Evolutionary conservation across 2,797 vertebrate genomes (phyloP).

Genomic region (Pangasius krempfi): DNA sequence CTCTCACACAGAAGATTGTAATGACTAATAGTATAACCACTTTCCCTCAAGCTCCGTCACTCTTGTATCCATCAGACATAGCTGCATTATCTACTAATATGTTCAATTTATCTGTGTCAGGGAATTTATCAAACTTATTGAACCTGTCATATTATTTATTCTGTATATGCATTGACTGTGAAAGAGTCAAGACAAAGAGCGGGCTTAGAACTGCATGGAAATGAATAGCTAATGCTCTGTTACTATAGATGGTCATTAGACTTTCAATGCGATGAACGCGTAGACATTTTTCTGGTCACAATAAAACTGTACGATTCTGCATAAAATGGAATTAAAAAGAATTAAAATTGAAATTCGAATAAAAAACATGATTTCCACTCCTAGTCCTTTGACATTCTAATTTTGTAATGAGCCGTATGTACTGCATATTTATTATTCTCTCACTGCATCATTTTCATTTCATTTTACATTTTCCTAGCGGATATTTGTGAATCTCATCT

Average conservation of each 20-base stretch:
- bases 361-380: background rate
- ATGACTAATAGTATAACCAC: slow-evolving; percentile 4
- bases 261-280: background rate
- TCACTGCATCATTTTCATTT: background rate
- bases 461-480: background rate
- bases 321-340: background rate
- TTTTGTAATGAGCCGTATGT: background rate
- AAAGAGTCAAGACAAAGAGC: background rate
- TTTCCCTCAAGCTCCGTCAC: background rate
- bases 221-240: background rate
- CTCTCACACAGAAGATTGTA: background rate
- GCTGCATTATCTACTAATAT: slow-evolving; percentile 7
- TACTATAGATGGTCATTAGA: background rate
- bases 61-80: background rate
- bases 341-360: background rate
- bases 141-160: slow-evolving; percentile 19
- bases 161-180: background rate
- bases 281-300: background rate
- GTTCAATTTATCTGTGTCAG: slow-evolving; percentile 18
- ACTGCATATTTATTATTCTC: background rate
- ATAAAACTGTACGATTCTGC: background rate
- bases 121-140: slow-evolving; percentile 17
- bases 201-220: background rate
- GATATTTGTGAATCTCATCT: background rate
- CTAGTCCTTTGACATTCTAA: background rate